Evolutionary conservation across 2,797 vertebrate genomes (phyloP), one percentile per base, ranked within the genome.

Genomic region (Crenichthys baileyi): DNA sequence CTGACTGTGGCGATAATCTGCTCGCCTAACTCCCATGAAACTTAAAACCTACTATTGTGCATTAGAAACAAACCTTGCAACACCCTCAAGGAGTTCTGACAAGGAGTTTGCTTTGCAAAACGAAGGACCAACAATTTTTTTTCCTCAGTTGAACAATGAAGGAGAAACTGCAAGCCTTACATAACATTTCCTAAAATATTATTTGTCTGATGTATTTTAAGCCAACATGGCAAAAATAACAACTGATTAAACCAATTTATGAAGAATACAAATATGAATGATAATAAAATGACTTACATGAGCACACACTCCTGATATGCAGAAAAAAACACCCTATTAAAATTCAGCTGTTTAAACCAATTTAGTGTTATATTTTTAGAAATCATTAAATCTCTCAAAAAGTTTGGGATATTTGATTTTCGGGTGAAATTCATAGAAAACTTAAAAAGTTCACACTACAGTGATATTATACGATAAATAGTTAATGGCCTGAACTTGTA

Each of bases 1-100:
- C 83, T 76, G 78, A 75, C 80, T n/a, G 75, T 87, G 85, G 91
- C 88, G 90, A 89, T 91, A 92, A 92, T 92, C 88, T 90, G 83
- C 80, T 72, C 67, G 86, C 80, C 85, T 83, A 86, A 78, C 72
- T 83, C 88, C 77, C 86, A 48, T 46, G 85, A 77, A 89, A 78
- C 83, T 78, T 58, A 79, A 72, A 88, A 86, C 82, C 75, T 55
- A 87, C 83, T 88, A 79, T 79, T 79, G 77, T 84, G 76, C 73
- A 67, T 80, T 79, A 63, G 72, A 83, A 75, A 76, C 82, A 86
- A 58, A 72, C 81, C 78, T 44, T 81, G 78, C 71, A 31, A 0
- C 51, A 41, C 58, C 78, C 73, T 78, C 41, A 22, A 67, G 71
- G 80, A 65, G 70, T 56, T 20, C 20, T 51, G 24, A 51, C 3